Percentiles rank a stretch among this genome's conserved stretches.
phyloP scores from a whole-genome alignment of 2,113 vertebrate genomes.

The Raja brachyura region DNA sequence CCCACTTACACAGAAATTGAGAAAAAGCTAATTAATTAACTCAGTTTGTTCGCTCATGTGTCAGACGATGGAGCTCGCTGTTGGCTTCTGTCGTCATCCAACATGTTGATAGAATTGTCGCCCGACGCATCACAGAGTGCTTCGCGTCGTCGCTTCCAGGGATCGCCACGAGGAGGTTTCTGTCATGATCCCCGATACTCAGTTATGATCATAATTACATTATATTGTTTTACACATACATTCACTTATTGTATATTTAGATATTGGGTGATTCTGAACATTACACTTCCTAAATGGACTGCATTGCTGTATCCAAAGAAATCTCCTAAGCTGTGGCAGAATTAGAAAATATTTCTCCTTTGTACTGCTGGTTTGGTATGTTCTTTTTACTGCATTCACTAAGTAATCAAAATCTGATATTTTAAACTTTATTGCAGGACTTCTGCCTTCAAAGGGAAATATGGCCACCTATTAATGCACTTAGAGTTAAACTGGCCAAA shows the following conservation, averaged over 20 bases:
- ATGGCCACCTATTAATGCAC: slow-evolving; percentile 38
- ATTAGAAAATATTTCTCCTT: background rate
- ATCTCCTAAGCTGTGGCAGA: background rate
- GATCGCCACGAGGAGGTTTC: too few relatives aligned
- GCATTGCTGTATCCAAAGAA: background rate
- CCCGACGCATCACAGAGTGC: too few relatives aligned
- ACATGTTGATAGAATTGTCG: too few relatives aligned
- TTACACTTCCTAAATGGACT: too few relatives aligned
- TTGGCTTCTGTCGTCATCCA: too few relatives aligned
- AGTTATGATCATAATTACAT: background rate
- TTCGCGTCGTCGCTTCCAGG: too few relatives aligned
- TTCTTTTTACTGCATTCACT: background rate
- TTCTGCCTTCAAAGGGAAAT: slow-evolving; percentile 36
- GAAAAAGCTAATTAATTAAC: background rate
- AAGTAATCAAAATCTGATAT: background rate
- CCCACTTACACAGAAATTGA: background rate
- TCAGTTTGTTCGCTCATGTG: too few relatives aligned
- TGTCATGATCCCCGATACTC: background rate
- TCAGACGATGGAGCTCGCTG: too few relatives aligned
- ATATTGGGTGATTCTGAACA: background rate
- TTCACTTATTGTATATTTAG: background rate
- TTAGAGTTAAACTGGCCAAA: slow-evolving; percentile 21
- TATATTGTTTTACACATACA: background rate
- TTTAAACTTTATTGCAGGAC: slow-evolving; percentile 30
- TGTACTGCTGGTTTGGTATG: background rate